A percentile compares a stretch with the other conserved stretches of the same genome.
Evolutionary conservation across 2,797 vertebrate species (phyloP).

Genomic region (Danio jaintianensis): DNA sequence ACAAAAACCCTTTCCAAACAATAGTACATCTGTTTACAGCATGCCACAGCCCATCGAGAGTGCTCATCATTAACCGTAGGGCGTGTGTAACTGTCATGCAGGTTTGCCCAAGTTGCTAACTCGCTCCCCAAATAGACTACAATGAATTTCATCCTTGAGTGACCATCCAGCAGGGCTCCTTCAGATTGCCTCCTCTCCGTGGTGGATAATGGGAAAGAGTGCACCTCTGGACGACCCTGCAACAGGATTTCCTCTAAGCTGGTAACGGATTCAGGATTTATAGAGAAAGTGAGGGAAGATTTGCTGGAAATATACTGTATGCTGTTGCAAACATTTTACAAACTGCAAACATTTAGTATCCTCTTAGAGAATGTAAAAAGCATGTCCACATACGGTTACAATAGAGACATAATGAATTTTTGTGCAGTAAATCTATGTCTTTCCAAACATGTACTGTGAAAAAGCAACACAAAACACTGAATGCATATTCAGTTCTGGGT

Average conservation of each 20-base stretch:
- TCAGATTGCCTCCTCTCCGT: slow-evolving; percentile 23
- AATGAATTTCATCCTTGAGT: slow-evolving; percentile 24
- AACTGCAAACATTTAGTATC: not conserved
- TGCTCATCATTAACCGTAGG: slow-evolving; percentile 29
- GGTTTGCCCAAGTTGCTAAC: slow-evolving; percentile 17
- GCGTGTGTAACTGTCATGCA: slow-evolving; percentile 25
- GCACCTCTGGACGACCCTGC: not conserved
- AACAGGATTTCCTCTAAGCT: slow-evolving; percentile 25
- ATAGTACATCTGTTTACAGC: slow-evolving; percentile 40
- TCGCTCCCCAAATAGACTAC: slow-evolving; percentile 23
- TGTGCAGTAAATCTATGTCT: too few species aligned
- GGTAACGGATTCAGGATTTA: not conserved
- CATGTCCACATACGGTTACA: too few species aligned
- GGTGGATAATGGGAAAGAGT: slow-evolving; percentile 38
- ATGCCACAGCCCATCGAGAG: slow-evolving; percentile 7
- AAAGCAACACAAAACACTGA: too few species aligned
- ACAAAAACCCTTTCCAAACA: slow-evolving; percentile 25
- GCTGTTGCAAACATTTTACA: slow-evolving; percentile 1
- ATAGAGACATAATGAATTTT: too few species aligned
- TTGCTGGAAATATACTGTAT: not conserved
- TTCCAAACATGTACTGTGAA: too few species aligned
- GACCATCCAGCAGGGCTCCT: not conserved
- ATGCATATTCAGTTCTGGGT: too few species aligned
- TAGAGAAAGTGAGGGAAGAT: slow-evolving; percentile 9
- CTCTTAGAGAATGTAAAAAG: not conserved